These are phyloP conservation scores for Selenia dentaria DNA, from an alignment of 2,888 invertebrate genomes.

Conservation along the genomic window DNA sequence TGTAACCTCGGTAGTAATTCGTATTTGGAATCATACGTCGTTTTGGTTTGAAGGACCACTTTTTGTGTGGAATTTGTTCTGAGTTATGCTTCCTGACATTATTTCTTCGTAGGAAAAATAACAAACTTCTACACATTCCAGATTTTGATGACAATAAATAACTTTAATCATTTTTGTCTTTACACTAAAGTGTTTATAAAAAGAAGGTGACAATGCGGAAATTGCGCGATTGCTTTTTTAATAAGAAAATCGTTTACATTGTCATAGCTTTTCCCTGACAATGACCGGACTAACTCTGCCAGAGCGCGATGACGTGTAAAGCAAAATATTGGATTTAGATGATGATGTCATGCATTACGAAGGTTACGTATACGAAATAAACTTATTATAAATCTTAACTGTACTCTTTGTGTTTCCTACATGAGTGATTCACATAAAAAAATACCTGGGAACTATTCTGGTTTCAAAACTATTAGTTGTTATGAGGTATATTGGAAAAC, in stretches of 20 bases:
- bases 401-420: constrained; percentile 6
- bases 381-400: constrained; percentile 17
- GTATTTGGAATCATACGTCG: too few relatives aligned
- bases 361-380: constrained; percentile 29
- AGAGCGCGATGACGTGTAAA: constrained; percentile 42
- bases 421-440: background rate
- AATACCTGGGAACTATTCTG: background rate
- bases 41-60: too few relatives aligned
- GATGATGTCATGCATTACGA: constrained; percentile 49
- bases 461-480: too few relatives aligned
- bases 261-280: constrained; percentile 24
- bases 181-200: too few relatives aligned
- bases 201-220: background rate
- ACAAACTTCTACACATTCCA: too few relatives aligned
- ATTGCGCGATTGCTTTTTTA: background rate
- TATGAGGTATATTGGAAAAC: too few relatives aligned
- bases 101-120: too few relatives aligned
- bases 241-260: constrained; percentile 3
- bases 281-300: constrained; percentile 20
- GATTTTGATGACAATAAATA: too few relatives aligned
- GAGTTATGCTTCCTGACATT: too few relatives aligned
- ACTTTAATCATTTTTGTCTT: too few relatives aligned
- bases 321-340: constrained; percentile 31
- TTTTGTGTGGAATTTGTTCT: too few relatives aligned
- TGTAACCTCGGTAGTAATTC: too few relatives aligned